Percentiles rank a stretch among this genome's conserved stretches.
Conservation (phyloP, 1,140 invertebrate genomes). For the Drosophila lacteicornis region DNA sequence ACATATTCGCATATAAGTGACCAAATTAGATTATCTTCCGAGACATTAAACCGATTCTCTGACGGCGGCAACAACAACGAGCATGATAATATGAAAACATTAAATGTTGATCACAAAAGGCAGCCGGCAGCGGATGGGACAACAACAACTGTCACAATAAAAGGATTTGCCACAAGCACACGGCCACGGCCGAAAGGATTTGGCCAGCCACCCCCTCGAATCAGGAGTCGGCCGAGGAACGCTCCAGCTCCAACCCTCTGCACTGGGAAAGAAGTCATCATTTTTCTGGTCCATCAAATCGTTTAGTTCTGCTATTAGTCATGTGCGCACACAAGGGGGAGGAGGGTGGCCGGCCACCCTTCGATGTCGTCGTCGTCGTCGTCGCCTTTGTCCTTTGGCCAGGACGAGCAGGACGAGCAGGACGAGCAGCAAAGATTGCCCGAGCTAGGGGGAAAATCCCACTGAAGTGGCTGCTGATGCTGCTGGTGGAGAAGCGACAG, state of each 20-base stretch:
- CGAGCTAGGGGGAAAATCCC: conserved; percentile 47
- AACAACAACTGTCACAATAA: conserved; percentile 84
- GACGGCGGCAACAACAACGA: conserved; percentile 40
- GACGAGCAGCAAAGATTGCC: conserved; percentile 20
- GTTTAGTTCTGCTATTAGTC: conserved; percentile 84
- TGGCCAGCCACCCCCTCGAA: conserved; percentile 12
- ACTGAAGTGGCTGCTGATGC: conserved; percentile 59
- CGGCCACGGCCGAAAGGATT: conserved; percentile 26
- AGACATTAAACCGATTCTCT: conserved; percentile 83
- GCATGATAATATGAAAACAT: conserved; percentile 75
- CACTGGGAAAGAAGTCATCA: conserved; percentile 79
- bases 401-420: conserved; percentile 2
- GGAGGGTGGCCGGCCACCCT: background rate
- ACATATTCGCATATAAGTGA: conserved; percentile 85
- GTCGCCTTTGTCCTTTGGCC: background rate
- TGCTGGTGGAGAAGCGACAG: background rate
- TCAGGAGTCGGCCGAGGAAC: background rate
- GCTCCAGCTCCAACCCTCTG: background rate
- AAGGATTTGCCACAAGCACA: conserved; percentile 70
- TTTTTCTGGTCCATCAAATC: conserved; percentile 85
- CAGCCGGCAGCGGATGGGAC: conserved; percentile 27
- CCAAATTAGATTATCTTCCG: conserved; percentile 85
- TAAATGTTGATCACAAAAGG: conserved; percentile 82
- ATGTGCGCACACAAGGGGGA: conserved; percentile 54
- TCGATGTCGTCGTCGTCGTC: too few species aligned